A percentile compares a stretch with the other conserved stretches of the same genome.
These are phyloP conservation scores for Betta splendens DNA, from an alignment of 2,797 vertebrate genomes.

Conservation along the genomic window DNA sequence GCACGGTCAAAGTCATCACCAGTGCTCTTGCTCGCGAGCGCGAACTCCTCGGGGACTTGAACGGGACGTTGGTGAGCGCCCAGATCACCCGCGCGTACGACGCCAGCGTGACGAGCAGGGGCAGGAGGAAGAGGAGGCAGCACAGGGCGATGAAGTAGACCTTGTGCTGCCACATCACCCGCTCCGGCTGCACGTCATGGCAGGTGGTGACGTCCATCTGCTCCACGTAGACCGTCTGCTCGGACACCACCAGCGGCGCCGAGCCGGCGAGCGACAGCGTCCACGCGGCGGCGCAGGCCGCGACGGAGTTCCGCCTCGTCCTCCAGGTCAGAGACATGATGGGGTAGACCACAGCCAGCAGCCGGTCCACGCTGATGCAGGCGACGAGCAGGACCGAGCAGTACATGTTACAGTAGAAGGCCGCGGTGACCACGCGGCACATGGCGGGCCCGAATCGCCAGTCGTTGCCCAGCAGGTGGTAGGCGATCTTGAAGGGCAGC, in stretches of 20 bases:
- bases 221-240: slow-evolving; percentile 76
- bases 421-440: slow-evolving; percentile 86
- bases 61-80: slow-evolving; percentile 71
- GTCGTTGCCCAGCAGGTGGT: slow-evolving; percentile 87
- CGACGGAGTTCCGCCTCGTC: slow-evolving; percentile 63
- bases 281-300: slow-evolving; percentile 84
- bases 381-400: slow-evolving; percentile 90
- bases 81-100: slow-evolving; percentile 86
- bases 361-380: slow-evolving; percentile 88
- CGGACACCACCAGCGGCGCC: slow-evolving; percentile 81
- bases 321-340: slow-evolving; percentile 88
- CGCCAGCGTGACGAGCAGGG: slow-evolving; percentile 80
- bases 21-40: slow-evolving; percentile 82
- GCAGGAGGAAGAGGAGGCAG: slow-evolving; percentile 85
- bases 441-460: slow-evolving; percentile 85
- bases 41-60: slow-evolving; percentile 29
- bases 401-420: slow-evolving; percentile 94
- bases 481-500: slow-evolving; percentile 89
- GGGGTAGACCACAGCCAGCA: slow-evolving; percentile 89
- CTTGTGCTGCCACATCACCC: slow-evolving; percentile 61
- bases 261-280: slow-evolving; percentile 78
- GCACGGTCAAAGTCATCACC: slow-evolving; percentile 83
- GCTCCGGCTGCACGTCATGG: slow-evolving; percentile 79
- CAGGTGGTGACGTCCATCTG: slow-evolving; percentile 88
- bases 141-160: slow-evolving; percentile 84